phyloP scores from a whole-genome alignment of 2,888 invertebrate species.

The Cataglyphis rosenhaueri region DNA sequence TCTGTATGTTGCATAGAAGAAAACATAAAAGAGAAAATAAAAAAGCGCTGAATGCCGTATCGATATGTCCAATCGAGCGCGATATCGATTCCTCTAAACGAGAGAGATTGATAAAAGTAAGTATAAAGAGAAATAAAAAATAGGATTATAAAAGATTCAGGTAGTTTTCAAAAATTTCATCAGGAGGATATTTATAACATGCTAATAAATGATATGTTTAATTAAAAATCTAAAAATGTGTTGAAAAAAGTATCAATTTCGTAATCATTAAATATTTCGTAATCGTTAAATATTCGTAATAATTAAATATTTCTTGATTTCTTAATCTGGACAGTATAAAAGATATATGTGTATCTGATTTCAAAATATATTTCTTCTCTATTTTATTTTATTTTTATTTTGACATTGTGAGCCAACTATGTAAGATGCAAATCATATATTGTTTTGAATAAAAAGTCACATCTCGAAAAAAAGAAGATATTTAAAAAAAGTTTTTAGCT shows the following conservation, averaged over 20 bases:
- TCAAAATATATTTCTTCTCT: neutral
- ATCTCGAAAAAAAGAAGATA: neutral
- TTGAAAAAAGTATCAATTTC: neutral
- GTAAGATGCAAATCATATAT: neutral
- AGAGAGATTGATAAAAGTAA: neutral
- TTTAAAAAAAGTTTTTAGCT: neutral
- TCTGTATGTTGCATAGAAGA: neutral
- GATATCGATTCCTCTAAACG: neutral
- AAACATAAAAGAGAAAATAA: neutral
- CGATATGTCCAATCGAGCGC: conserved; percentile 21
- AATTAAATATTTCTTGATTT: neutral
- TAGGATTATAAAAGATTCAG: neutral
- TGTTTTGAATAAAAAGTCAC: neutral
- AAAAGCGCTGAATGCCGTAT: conserved; percentile 9
- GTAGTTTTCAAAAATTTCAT: neutral
- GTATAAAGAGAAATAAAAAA: neutral
- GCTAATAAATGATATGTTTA: neutral
- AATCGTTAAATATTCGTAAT: no score
- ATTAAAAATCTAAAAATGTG: neutral
- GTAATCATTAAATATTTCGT: neutral
- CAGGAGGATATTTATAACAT: neutral
- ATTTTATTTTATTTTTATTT: conserved; percentile 1
- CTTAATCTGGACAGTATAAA: neutral
- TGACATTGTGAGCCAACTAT: neutral
- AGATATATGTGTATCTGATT: neutral